These are phyloP conservation scores for Lophius americanus DNA, from an alignment of 2,797 vertebrate genomes.

Conservation along the genomic window DNA sequence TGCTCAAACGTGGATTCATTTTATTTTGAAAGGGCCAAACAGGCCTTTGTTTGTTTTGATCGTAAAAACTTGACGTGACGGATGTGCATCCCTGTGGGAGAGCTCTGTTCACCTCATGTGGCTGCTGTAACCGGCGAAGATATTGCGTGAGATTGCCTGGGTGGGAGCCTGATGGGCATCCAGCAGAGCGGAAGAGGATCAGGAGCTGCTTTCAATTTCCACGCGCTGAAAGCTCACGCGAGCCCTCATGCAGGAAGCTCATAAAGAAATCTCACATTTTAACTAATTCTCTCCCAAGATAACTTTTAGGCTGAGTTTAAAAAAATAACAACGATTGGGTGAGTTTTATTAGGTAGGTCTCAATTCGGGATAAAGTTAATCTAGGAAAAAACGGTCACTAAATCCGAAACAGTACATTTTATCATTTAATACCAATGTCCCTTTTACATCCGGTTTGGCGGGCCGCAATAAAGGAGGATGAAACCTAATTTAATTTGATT, in stretches of 20 bases:
- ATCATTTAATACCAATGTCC: not conserved
- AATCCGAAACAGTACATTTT: conserved; percentile 1
- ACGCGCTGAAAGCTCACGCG: not conserved
- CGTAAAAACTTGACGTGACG: conserved; percentile 1
- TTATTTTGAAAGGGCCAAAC: conserved; percentile 22
- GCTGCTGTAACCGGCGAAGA: conserved; percentile 65
- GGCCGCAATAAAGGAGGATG: not conserved
- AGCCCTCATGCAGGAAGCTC: not conserved
- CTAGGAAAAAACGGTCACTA: not conserved
- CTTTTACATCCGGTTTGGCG: not conserved
- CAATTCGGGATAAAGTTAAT: not conserved
- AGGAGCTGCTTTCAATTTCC: conserved; percentile 24
- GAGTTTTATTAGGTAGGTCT: too few species aligned
- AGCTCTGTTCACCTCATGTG: conserved; percentile 26
- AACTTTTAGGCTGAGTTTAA: rapidly evolving
- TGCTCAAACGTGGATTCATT: not conserved
- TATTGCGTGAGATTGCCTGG: conserved; percentile 77
- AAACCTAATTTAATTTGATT: not conserved
- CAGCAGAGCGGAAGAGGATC: conserved; percentile 13
- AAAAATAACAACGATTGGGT: rapidly evolving
- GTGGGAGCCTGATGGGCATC: conserved; percentile 27
- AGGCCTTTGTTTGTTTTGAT: conserved; percentile 18
- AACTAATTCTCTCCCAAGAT: not conserved
- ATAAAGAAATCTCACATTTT: conserved; percentile 16
- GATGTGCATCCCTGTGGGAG: not conserved